Conservation (phyloP, 2,888 invertebrate species). For the Lithodes maja region DNA sequence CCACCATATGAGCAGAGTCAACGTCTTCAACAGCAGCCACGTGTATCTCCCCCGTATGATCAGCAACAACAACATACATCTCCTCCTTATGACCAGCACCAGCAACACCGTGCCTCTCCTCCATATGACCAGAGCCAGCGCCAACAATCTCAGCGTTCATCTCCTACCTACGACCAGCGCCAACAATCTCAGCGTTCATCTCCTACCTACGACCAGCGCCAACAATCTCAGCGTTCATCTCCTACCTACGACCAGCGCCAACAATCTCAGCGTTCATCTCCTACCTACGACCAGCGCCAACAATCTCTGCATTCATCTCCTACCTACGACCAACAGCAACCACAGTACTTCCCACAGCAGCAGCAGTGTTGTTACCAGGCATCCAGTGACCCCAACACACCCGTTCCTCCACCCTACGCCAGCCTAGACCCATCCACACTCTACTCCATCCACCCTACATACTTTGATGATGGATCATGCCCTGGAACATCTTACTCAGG, state of each 20-base stretch:
- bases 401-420: constrained; percentile 43
- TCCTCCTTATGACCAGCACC: neutral
- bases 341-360: constrained; percentile 32
- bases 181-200: neutral
- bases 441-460: constrained; percentile 34
- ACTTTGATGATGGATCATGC: constrained; percentile 9
- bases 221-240: neutral
- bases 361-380: neutral
- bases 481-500: constrained; percentile 17
- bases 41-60: neutral
- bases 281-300: neutral
- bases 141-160: neutral
- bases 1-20: neutral
- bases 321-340: constrained; percentile 2
- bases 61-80: neutral
- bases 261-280: neutral
- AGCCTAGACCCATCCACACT: constrained; percentile 47
- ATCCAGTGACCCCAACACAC: neutral
- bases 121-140: neutral
- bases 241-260: neutral
- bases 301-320: neutral
- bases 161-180: neutral
- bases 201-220: neutral
- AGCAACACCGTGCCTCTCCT: neutral
- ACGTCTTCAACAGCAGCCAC: too few species aligned